Base-by-base conservation (phyloP, 2,888 invertebrate genomes). In the Dermolepida albohirtum region DNA sequence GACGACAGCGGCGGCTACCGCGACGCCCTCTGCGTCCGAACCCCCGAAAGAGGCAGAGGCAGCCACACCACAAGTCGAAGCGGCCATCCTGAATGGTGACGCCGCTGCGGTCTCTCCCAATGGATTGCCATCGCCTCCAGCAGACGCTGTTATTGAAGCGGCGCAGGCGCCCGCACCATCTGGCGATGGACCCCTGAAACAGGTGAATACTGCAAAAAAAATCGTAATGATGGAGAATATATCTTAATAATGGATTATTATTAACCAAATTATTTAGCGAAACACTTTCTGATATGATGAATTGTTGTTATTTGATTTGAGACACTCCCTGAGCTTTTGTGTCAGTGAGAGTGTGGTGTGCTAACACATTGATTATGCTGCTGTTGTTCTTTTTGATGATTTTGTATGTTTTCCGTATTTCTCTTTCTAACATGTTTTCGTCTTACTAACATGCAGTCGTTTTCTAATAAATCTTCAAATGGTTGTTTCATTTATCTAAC, bases 151-250 rank as follows among this genome's bases (percentile, higher is more conserved):
- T n/a, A 74, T 85, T 82, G 76, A 71, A 85, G 85, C 75, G 85
- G 86, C 72, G 85, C 85, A 74, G 82, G 82, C 77, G 84, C 75
- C 76, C 85, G 79, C 80, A 85, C 85, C 80, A 85, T 87, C 68
- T 85, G 85, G 72, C 85, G 87, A 69, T 85, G 85, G 73, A 86
- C 86, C 81, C 85, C 85, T 86, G 84, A 88, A 83, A 82, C 83
- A 84, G 83, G 83, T 83, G 83, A 83, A 80, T 82, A 81, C 70
- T 66, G 75, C 73, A 74, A 74, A 68, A 57, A 55, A 64, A 64
- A n/a, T 17, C 55, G 59, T 62, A 67, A 59, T 40, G 49, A 59
- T 51, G 59, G 52, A 50, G 77, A 76, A 74, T 76, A 72, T 75
- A 73, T 72, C 78, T 78, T 77, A 74, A 77, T 70, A 73, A 43